These are phyloP conservation scores for Galeopterus variegatus DNA, from an alignment of 2,113 vertebrate genomes.

Conservation along the genomic window DNA sequence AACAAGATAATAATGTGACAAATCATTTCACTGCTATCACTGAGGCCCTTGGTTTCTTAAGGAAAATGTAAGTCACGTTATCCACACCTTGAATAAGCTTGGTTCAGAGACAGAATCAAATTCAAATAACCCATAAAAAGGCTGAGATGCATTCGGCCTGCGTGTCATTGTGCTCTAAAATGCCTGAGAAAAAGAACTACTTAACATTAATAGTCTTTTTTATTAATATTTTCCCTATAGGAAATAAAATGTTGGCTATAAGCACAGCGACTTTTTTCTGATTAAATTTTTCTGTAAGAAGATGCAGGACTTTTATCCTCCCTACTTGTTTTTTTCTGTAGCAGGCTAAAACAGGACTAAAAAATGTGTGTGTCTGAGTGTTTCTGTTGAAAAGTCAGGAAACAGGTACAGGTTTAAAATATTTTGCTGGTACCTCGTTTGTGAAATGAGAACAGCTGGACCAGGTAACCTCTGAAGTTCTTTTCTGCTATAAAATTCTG, in stretches of 20 bases:
- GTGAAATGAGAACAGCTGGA: constrained; percentile 17
- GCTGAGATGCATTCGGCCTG: not conserved
- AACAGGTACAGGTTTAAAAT: not conserved
- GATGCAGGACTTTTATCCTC: not conserved
- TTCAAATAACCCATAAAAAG: not conserved
- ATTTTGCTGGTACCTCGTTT: constrained; percentile 23
- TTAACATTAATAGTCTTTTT: not conserved
- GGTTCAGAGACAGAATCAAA: not conserved
- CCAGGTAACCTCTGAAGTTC: not conserved
- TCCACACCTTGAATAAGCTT: not conserved
- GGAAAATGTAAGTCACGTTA: constrained; percentile 1
- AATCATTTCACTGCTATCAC: not conserved
- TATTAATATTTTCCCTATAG: not conserved
- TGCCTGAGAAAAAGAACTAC: not conserved
- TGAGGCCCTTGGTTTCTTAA: not conserved
- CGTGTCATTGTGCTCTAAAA: not conserved
- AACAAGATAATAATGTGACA: not conserved
- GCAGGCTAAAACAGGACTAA: not conserved
- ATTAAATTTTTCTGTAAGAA: constrained; percentile 15
- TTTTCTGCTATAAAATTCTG: constrained; percentile 36
- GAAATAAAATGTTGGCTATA: constrained; percentile 24
- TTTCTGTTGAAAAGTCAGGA: constrained; percentile 48
- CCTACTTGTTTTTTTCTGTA: not conserved
- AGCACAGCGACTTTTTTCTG: not conserved
- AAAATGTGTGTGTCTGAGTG: not conserved